Conservation (phyloP, 2,797 vertebrate species). For the Ambastaia sidthimunki region DNA sequence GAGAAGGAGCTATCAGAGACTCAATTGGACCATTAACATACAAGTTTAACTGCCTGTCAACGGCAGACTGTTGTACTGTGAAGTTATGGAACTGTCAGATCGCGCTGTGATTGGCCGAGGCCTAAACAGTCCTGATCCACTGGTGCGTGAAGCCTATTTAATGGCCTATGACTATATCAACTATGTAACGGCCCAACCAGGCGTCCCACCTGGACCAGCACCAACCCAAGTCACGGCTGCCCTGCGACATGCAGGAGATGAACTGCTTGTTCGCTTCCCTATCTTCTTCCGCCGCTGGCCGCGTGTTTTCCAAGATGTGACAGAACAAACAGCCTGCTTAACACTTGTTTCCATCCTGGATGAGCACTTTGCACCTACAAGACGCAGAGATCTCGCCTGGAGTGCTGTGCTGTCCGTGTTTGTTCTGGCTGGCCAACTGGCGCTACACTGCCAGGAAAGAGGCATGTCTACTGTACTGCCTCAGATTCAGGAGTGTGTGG, state of each 20-base stretch:
- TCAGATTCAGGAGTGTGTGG: slow-evolving; percentile 74
- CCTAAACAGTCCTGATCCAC: slow-evolving; percentile 70
- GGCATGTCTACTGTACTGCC: slow-evolving; percentile 72
- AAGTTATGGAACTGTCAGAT: slow-evolving; percentile 66
- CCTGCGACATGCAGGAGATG: slow-evolving; percentile 76
- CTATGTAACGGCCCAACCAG: slow-evolving; percentile 72
- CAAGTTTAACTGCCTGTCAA: slow-evolving; percentile 21
- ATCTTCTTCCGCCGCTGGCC: slow-evolving; percentile 84
- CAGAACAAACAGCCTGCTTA: slow-evolving; percentile 69
- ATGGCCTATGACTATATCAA: slow-evolving; percentile 78
- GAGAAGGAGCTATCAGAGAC: slow-evolving; percentile 9
- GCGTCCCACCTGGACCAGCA: slow-evolving; percentile 59
- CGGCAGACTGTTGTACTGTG: neutral
- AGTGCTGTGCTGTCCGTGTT: slow-evolving; percentile 79
- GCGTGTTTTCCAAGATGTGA: slow-evolving; percentile 77
- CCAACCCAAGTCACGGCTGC: slow-evolving; percentile 69
- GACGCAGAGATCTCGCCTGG: slow-evolving; percentile 74
- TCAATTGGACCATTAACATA: neutral
- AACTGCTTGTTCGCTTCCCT: slow-evolving; percentile 77
- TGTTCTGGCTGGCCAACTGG: slow-evolving; percentile 82
- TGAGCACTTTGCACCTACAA: slow-evolving; percentile 74
- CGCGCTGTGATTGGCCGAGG: slow-evolving; percentile 60
- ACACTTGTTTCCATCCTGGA: slow-evolving; percentile 76
- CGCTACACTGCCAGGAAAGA: slow-evolving; percentile 75
- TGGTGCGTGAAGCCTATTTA: slow-evolving; percentile 77